These are phyloP conservation scores for Embiotoca jacksoni DNA, from an alignment of 2,113 vertebrate species.

Conservation along the genomic window DNA sequence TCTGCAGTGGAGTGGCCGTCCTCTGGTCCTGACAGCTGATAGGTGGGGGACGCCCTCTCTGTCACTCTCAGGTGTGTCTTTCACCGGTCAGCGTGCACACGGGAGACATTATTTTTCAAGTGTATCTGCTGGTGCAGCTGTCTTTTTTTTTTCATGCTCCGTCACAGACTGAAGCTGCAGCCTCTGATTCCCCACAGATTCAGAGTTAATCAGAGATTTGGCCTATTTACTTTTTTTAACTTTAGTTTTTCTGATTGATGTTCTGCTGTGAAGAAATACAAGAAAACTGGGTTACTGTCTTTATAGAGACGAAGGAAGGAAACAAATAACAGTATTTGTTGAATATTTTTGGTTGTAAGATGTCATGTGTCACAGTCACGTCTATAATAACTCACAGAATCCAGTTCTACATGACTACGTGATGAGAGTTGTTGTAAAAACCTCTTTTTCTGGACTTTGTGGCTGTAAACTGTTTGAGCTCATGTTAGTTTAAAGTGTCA, in stretches of 20 bases:
- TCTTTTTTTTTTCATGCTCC: conserved; percentile 16
- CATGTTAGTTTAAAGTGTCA: neutral
- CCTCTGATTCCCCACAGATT: conserved; percentile 8
- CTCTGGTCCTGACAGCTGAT: conserved; percentile 64
- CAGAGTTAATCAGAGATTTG: conserved; percentile 15
- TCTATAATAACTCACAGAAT: neutral
- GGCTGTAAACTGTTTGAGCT: neutral
- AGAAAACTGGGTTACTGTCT: neutral
- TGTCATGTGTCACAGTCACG: neutral
- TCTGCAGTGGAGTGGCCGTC: conserved; percentile 20
- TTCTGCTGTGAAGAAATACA: neutral
- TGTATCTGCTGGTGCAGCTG: conserved; percentile 38
- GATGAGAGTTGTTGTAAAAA: neutral
- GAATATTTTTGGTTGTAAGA: neutral
- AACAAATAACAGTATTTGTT: conserved; percentile 3
- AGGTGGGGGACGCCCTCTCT: conserved; percentile 38
- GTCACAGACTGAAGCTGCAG: neutral
- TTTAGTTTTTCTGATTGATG: neutral
- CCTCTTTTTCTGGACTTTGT: neutral
- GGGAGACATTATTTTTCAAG: conserved; percentile 6
- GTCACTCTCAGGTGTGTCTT: conserved; percentile 59
- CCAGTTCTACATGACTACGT: neutral
- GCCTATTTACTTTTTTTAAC: conserved; percentile 16
- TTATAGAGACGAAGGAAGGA: conserved; percentile 5
- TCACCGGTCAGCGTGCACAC: neutral